Conservation (phyloP, 2,888 invertebrate species). For the Apocheima hispidaria region DNA sequence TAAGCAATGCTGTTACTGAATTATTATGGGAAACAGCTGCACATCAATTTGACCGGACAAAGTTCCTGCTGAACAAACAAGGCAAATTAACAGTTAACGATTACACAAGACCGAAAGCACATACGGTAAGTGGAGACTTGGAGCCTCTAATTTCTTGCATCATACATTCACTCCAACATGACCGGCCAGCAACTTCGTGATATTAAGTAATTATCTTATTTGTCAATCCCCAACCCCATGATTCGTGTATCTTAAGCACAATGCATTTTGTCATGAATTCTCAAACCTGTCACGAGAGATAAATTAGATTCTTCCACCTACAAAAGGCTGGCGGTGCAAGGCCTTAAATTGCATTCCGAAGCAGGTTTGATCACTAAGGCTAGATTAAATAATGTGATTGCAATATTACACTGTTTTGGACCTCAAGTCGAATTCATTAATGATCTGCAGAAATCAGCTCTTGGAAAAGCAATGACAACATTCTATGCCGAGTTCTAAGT, state of each 20-base stretch:
- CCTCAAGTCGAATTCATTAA: slow-evolving; percentile 38
- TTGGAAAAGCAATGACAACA: slow-evolving; percentile 27
- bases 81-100: slow-evolving; percentile 27
- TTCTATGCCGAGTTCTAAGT: no score
- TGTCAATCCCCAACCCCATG: slow-evolving; percentile 62
- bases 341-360: slow-evolving; percentile 70
- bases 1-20: no score
- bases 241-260: slow-evolving; percentile 45
- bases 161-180: slow-evolving; percentile 15
- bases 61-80: slow-evolving; percentile 22
- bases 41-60: background rate
- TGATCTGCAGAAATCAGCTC: slow-evolving; percentile 7
- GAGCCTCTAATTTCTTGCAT: slow-evolving; percentile 27
- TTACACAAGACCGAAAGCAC: slow-evolving; percentile 7
- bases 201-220: slow-evolving; percentile 70
- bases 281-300: slow-evolving; percentile 70
- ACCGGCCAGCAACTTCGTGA: slow-evolving; percentile 31
- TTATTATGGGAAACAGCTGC: background rate
- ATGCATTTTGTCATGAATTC: slow-evolving; percentile 59
- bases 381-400: slow-evolving; percentile 64
- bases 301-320: slow-evolving; percentile 67
- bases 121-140: slow-evolving; percentile 1
- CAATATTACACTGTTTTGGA: slow-evolving; percentile 56
- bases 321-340: slow-evolving; percentile 60
- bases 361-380: slow-evolving; percentile 61